Evolutionary conservation across 2,888 invertebrate genomes (phyloP).

Genomic region (Amphipyra tragopoginis): DNA sequence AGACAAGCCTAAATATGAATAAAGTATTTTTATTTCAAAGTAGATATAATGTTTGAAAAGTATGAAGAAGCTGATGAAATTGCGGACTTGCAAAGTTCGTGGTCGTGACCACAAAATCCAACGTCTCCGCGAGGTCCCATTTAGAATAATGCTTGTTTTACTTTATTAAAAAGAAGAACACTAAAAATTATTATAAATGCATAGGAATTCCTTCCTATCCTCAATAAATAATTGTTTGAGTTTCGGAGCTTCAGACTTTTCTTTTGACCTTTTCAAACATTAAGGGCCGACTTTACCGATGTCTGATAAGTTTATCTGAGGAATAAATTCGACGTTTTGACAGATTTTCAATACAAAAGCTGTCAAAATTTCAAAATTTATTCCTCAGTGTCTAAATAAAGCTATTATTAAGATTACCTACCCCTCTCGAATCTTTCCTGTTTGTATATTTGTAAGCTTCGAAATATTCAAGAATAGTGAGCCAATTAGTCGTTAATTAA

Average conservation of each 20-base stretch:
- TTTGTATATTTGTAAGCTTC: not conserved
- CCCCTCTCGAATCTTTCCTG: not conserved
- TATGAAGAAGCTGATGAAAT: not conserved
- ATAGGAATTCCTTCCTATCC: not conserved
- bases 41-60: not conserved
- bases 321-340: too few species aligned
- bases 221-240: too few species aligned
- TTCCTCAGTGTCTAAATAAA: too few species aligned
- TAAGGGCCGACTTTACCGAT: too few species aligned
- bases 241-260: too few species aligned
- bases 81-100: slow-evolving; percentile 21
- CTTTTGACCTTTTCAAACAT: too few species aligned
- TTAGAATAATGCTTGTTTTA: slow-evolving; percentile 4
- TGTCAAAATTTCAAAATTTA: too few species aligned
- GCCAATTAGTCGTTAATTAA: slow-evolving; percentile 21
- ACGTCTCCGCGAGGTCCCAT: slow-evolving; percentile 8
- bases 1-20: not conserved
- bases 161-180: not conserved
- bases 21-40: slow-evolving; percentile 19
- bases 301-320: too few species aligned
- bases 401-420: not conserved
- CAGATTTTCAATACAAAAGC: too few species aligned
- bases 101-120: not conserved
- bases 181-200: not conserved
- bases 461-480: not conserved